Evolutionary conservation across 2,888 invertebrate genomes (phyloP).

Genomic region (Hemithea aestivaria): DNA sequence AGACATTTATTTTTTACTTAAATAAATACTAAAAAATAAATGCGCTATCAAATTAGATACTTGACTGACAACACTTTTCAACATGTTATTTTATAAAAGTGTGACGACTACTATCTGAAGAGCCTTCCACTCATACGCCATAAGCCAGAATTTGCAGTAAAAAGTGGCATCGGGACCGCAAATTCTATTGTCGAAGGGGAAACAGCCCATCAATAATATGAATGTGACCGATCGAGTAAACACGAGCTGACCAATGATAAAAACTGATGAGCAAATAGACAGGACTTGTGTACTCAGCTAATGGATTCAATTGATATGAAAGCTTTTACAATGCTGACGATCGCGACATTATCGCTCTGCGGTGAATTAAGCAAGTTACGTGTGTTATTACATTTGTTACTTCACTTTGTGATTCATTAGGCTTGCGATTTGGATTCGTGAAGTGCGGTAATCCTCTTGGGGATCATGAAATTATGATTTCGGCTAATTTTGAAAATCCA

Average conservation of each 20-base stretch:
- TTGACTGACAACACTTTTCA: no score
- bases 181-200: slow-evolving; percentile 50
- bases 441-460: neutral
- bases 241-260: slow-evolving; percentile 75
- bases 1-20: no score
- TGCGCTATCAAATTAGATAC: no score
- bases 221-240: slow-evolving; percentile 76
- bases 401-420: neutral
- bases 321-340: slow-evolving; percentile 75
- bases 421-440: neutral
- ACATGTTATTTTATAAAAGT: neutral
- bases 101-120: no score
- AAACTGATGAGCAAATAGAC: slow-evolving; percentile 78
- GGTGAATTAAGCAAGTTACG: slow-evolving; percentile 12
- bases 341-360: slow-evolving; percentile 52
- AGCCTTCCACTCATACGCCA: slow-evolving; percentile 9
- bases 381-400: slow-evolving; percentile 17
- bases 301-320: slow-evolving; percentile 80
- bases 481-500: no score
- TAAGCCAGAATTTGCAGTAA: slow-evolving; percentile 37
- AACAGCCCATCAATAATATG: slow-evolving; percentile 71
- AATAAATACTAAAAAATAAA: no score
- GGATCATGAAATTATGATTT: no score
- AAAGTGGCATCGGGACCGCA: slow-evolving; percentile 36
- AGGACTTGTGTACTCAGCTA: slow-evolving; percentile 75